Evolutionary conservation across 2,113 vertebrate species (phyloP), one percentile per base, ranked within the genome.

Genomic region (Chascanopsetta lugubris): DNA sequence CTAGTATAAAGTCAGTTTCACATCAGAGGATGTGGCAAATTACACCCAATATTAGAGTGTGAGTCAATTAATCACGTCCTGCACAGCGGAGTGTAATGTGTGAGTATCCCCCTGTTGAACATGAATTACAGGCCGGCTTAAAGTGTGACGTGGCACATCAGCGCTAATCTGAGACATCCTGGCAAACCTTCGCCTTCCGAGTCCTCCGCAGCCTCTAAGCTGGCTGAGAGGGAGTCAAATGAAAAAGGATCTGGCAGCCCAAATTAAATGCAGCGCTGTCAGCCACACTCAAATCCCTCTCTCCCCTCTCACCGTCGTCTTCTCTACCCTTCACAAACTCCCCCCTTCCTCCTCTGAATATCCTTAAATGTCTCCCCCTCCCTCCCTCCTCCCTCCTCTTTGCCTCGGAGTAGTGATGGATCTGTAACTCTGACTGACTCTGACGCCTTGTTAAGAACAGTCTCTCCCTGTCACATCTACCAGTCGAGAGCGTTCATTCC

Each of bases 401-500:
- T 59, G 75, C 79, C 65, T 83, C 75, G 69, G 78, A 85, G 72
- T 81, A 79, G 84, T 91, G 91, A 92, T 91, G 91, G 90, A 92
- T 92, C 87, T 88, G 86, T 88, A 91, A 88, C 89, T 90, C 85
- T 88, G 88, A 91, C 86, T 87, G 89, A 91, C 89, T 90, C 82
- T 91, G 89, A 91, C 79, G 85, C 86, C 92, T 92, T 91, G 88
- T 90, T 92, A 92, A 90, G 88, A 90, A 89, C 83, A 88, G 86
- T 91, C 87, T 88, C 87, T 91, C 85, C 77, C 85, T 87, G 89
- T 92, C 92, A 92, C 87, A 91, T 91, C 88, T 86, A 77, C 84
- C 89, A 88, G 88, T 87, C 86, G 81, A 82, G 72, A 77, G 25
- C 79, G 88, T 90, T 92, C 89, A 90, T 91, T 91, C 90, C 88